phyloP scores from a whole-genome alignment of 2,888 invertebrate genomes.

The Plagodis pulveraria region DNA sequence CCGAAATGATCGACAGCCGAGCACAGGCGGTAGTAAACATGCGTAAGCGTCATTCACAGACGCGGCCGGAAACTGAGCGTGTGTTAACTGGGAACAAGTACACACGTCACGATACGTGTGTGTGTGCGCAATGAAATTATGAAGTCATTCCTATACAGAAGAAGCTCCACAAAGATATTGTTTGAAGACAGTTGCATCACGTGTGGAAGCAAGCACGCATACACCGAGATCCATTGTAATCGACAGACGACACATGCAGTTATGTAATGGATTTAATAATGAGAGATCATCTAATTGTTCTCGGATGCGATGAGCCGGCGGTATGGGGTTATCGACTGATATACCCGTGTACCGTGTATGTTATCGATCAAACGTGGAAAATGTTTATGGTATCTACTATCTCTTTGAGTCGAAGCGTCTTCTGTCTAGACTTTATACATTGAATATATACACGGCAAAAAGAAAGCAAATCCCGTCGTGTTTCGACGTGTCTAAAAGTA shows the following conservation, averaged over 20 bases:
- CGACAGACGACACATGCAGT: conserved; percentile 37
- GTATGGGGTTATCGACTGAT: neutral
- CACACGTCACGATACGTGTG: conserved; percentile 38
- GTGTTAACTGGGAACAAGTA: conserved; percentile 45
- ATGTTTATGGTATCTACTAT: neutral
- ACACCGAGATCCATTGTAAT: conserved; percentile 52
- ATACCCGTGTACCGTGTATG: too few relatives aligned
- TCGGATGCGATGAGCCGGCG: conserved; percentile 29
- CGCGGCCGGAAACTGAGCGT: conserved; percentile 61
- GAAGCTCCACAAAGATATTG: conserved; percentile 50
- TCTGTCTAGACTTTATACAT: conserved; percentile 14
- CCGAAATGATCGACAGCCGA: conserved; percentile 72
- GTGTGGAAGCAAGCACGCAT: conserved; percentile 50
- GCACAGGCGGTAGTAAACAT: conserved; percentile 71
- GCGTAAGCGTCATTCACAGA: conserved; percentile 78
- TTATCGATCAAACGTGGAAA: too few relatives aligned
- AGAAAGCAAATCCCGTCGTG: conserved; percentile 57
- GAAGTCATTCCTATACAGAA: conserved; percentile 70
- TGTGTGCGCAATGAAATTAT: conserved; percentile 62
- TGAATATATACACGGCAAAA: conserved; percentile 39
- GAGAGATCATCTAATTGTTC: conserved; percentile 45
- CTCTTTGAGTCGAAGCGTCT: conserved; percentile 1
- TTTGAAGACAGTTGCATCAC: conserved; percentile 53
- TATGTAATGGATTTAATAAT: conserved; percentile 44
- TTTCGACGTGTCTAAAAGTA: conserved; percentile 52